Conservation (phyloP, 2,888 invertebrate genomes). For the Adelognathus sp. region DNA sequence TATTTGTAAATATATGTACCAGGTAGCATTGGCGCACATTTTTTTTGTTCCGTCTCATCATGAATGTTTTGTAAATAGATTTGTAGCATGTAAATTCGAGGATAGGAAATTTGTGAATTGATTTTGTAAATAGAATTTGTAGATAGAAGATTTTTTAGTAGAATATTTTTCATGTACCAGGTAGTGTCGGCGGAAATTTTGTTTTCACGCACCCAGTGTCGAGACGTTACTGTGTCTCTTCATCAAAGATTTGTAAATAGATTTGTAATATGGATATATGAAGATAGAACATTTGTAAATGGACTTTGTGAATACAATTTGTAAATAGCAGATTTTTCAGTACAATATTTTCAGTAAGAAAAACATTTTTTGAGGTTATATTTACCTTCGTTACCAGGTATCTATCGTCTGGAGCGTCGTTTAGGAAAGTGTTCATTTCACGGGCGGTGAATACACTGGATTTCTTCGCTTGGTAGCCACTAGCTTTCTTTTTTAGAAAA, state of each 20-base stretch:
- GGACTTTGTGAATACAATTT: background rate
- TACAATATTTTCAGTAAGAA: background rate
- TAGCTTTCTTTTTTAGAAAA: conserved; percentile 17
- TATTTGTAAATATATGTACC: too few species aligned
- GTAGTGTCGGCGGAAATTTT: too few species aligned
- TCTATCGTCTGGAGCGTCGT: conserved; percentile 7
- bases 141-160: background rate
- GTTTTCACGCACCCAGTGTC: too few species aligned
- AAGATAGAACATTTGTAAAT: background rate
- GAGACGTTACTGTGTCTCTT: too few species aligned
- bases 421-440: conserved; percentile 20
- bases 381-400: conserved; percentile 27
- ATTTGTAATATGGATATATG: background rate
- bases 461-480: conserved; percentile 22
- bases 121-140: background rate
- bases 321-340: too few species aligned
- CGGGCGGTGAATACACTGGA: conserved; percentile 5
- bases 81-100: background rate
- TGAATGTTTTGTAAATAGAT: too few species aligned
- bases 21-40: too few species aligned
- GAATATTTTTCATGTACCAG: too few species aligned
- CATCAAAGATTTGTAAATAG: too few species aligned
- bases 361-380: background rate
- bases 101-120: background rate
- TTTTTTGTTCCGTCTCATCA: too few species aligned